Percentiles rank a stretch among this genome's conserved stretches.
These are phyloP conservation scores for Anarhynchus alexandrinus DNA, from an alignment of 2,113 vertebrate species.

Conservation along the genomic window DNA sequence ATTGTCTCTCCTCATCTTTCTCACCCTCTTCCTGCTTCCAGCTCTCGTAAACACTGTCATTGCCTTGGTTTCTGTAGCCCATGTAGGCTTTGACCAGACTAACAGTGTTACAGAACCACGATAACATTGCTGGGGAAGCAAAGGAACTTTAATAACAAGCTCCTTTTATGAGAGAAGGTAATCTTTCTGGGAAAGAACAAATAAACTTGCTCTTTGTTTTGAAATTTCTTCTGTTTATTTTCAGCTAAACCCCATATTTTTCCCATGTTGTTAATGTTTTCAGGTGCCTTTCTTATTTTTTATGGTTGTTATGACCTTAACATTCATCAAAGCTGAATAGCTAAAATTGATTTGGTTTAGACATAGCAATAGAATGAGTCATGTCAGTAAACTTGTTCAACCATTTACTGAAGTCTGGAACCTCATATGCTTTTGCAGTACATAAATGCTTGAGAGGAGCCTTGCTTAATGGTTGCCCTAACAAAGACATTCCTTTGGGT, in stretches of 20 bases:
- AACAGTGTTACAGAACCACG: background rate
- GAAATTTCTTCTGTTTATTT: constrained; percentile 34
- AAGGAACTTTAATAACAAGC: constrained; percentile 23
- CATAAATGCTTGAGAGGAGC: background rate
- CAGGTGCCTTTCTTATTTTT: constrained; percentile 41
- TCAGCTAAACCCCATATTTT: constrained; percentile 10
- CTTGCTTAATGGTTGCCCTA: background rate
- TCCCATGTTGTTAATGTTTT: constrained; percentile 16
- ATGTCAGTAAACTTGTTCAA: constrained; percentile 44
- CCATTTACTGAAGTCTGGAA: constrained; percentile 43
- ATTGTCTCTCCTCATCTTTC: constrained; percentile 65
- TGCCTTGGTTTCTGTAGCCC: constrained; percentile 1
- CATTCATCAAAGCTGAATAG: background rate
- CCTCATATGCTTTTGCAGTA: background rate
- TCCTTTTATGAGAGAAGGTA: constrained; percentile 1
- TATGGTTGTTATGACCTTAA: constrained; percentile 3
- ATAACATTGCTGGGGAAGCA: background rate
- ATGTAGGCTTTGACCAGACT: constrained; percentile 13
- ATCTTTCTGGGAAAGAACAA: constrained; percentile 40
- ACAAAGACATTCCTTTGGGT: background rate
- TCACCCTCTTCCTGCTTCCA: constrained; percentile 51
- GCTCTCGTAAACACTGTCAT: constrained; percentile 22
- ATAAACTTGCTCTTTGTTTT: constrained; percentile 34
- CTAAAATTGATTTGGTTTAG: constrained; percentile 29
- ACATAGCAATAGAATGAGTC: constrained; percentile 44